Base-by-base conservation (phyloP, 2,888 invertebrate species). In the Suillia variegata region DNA sequence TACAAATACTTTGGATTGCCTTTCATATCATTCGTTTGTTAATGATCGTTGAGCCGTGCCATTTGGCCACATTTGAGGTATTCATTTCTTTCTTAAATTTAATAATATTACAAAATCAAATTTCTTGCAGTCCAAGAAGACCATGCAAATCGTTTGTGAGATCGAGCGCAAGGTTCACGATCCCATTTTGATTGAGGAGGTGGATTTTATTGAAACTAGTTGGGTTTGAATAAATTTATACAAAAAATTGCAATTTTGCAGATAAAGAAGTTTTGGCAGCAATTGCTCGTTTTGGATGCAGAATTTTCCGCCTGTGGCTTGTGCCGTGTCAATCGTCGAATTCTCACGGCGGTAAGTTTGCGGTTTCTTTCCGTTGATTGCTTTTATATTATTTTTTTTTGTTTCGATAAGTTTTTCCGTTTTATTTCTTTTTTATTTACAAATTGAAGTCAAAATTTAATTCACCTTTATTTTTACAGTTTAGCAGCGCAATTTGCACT, bases 1-100 rank as follows among this genome's bases (percentile, higher is more conserved):
- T 84, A 3, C 85, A 86, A 65, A 68, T 80, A 20, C 67, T 84
- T 2, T 86, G 86, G 86, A 83, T 84, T 26, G 51, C 82, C 22
- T 82, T 84, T 45, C 86, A 86, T 63, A 57, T 79, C 2, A 64
- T 77, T 47, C 80, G 85, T 45, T 70, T 86, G 62, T 64, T 86
- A 12, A 75, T 86, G 65, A 80, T 86, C 24, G 84, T 86, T 2
- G 86, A 86, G 68, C 85, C 85, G 0, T 84, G 85, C 56, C 84
- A 86, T 67, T 66, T 79, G 12, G 77, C 84, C 2, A 77, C 81
- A 0, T 71, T 74, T 1, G 83, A 85, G 79, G 83, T 83, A 61
- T 51, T 52, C 34, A 12, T 45, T 13, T 50, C n/a, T 24, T n/a
- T 50, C 3, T 24, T 24, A 22, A 50, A n/a, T 24, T 18, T 45